A percentile compares a stretch with the other conserved stretches of the same genome.
These are phyloP conservation scores for Holothuria glaberrima DNA, from an alignment of 35 echinoderm and acorn worm species.

Conservation along the genomic window DNA sequence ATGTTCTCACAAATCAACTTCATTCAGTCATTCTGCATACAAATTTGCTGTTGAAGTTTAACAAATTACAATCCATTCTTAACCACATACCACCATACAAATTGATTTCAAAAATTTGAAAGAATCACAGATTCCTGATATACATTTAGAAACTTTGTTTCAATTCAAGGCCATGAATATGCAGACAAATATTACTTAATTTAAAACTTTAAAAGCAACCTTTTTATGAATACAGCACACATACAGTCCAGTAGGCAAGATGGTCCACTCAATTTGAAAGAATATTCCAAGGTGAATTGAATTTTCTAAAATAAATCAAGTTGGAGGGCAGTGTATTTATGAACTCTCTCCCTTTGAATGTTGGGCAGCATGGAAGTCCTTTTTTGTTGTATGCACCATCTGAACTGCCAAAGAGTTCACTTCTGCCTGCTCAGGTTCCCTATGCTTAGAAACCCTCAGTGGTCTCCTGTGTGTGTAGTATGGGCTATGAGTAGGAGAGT, in stretches of 20 bases:
- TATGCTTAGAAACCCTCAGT: conserved; percentile 27
- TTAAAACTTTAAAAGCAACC: neutral
- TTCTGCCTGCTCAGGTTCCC: neutral
- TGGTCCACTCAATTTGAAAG: conserved; percentile 21
- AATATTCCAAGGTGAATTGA: neutral
- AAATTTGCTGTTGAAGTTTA: too few relatives aligned
- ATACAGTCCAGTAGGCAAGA: neutral
- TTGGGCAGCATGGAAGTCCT: conserved; percentile 34
- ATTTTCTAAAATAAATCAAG: neutral
- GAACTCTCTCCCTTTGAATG: conserved; percentile 49
- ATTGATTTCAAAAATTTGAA: too few relatives aligned
- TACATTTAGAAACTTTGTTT: too few relatives aligned
- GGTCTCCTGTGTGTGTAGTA: conserved; percentile 38
- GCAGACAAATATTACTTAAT: too few relatives aligned
- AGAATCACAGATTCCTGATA: too few relatives aligned
- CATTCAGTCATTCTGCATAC: too few relatives aligned
- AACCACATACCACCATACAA: too few relatives aligned
- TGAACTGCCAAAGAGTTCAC: conserved; percentile 51
- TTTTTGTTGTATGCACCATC: conserved; percentile 35
- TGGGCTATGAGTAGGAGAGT: conserved; percentile 13
- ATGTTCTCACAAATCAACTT: too few relatives aligned
- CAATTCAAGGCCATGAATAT: too few relatives aligned
- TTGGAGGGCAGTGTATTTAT: neutral
- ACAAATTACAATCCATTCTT: too few relatives aligned
- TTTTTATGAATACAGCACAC: neutral